Conservation (phyloP, 92 coral and sea anemone species). For the Porites divaricata region DNA sequence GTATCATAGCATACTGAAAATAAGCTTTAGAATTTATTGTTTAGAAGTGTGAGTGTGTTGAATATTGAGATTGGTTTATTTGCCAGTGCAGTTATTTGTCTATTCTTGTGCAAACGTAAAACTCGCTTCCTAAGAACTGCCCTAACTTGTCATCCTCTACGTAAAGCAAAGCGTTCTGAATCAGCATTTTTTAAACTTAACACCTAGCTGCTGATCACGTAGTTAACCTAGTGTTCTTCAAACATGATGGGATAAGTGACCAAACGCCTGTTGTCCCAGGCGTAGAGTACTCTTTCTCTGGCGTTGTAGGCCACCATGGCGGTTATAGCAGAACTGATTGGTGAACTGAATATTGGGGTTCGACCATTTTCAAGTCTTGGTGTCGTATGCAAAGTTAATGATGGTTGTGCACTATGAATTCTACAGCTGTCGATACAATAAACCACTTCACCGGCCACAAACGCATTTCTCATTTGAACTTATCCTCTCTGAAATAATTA, state of each 20-base stretch:
- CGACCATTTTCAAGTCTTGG: conserved; percentile 14
- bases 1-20: too few species aligned
- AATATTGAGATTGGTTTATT: not conserved
- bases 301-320: conserved; percentile 57
- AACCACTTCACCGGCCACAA: conserved; percentile 36
- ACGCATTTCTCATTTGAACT: conserved; percentile 26
- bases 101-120: too few species aligned
- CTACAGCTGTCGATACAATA: conserved; percentile 26
- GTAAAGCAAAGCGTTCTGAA: too few species aligned
- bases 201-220: too few species aligned
- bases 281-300: not conserved
- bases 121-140: too few species aligned
- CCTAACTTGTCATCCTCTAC: not conserved
- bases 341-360: conserved; percentile 41
- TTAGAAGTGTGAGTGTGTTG: not conserved
- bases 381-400: conserved; percentile 57
- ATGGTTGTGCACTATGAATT: conserved; percentile 25
- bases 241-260: too few species aligned
- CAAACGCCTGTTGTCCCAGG: too few species aligned
- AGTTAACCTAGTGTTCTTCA: too few species aligned
- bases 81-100: too few species aligned
- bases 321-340: conserved; percentile 25
- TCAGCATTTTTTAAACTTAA: too few species aligned
- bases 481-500: not conserved
- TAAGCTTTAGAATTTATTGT: too few species aligned